Evolutionary conservation across 1,140 invertebrate genomes (phyloP).

Genomic region (Anadara kagoshimensis): DNA sequence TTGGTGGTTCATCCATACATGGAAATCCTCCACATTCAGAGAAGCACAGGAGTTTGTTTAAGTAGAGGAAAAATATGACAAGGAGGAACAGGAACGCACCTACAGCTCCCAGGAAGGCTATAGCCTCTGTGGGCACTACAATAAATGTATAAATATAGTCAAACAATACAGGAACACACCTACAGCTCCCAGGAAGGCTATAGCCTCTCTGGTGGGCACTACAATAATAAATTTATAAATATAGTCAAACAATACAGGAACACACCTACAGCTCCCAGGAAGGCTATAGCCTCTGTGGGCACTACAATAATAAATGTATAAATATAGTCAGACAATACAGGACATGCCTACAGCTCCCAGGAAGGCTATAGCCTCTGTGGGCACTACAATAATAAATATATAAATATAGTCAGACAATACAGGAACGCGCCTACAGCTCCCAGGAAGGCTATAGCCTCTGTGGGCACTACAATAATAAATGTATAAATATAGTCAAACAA

Average conservation of each 20-base stretch:
- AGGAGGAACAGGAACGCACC: conserved; percentile 84
- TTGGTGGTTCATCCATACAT: conserved; percentile 56
- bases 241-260: background rate
- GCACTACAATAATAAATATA: too few relatives aligned
- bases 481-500: too few relatives aligned
- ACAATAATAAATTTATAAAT: background rate
- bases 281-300: background rate
- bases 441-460: too few relatives aligned
- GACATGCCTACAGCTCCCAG: too few relatives aligned
- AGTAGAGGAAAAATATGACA: conserved; percentile 86
- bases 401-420: too few relatives aligned
- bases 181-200: background rate
- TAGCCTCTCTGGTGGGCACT: background rate
- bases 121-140: conserved; percentile 84
- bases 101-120: conserved; percentile 85
- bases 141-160: conserved; percentile 11
- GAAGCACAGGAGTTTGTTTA: conserved; percentile 87
- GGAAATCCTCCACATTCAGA: conserved; percentile 76
- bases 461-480: too few relatives aligned
- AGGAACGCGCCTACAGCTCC: too few relatives aligned
- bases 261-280: background rate
- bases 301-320: background rate
- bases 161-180: background rate
- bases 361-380: too few relatives aligned
- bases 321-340: background rate